Conservation (phyloP, 2,888 invertebrate species). For the Leucoma salicis region DNA sequence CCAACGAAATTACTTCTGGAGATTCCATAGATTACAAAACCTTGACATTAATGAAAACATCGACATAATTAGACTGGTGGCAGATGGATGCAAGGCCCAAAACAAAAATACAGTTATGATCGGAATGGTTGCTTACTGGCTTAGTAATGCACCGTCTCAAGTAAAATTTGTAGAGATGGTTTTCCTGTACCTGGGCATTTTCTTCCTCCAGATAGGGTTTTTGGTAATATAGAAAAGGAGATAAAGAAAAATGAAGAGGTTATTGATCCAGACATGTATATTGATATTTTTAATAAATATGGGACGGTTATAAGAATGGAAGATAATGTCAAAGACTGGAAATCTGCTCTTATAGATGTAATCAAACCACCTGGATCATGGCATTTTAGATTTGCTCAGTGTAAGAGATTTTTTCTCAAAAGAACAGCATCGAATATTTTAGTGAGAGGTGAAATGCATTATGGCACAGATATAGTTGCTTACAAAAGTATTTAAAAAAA, state of each 20-base stretch:
- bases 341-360: conserved; percentile 8
- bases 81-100: conserved; percentile 29
- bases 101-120: conserved; percentile 32
- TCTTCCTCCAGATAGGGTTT: conserved; percentile 27
- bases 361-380: conserved; percentile 18
- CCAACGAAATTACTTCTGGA: not conserved
- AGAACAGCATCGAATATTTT: conserved; percentile 11
- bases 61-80: conserved; percentile 22
- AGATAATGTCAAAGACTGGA: conserved; percentile 10
- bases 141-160: conserved; percentile 12
- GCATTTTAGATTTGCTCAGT: conserved; percentile 20
- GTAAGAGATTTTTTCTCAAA: conserved; percentile 15
- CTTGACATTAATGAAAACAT: conserved; percentile 5
- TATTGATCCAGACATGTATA: conserved; percentile 14
- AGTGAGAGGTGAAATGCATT: not conserved
- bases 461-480: not conserved
- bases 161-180: conserved; percentile 18
- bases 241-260: conserved; percentile 17
- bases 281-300: conserved; percentile 13
- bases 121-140: conserved; percentile 26
- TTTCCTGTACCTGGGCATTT: conserved; percentile 30
- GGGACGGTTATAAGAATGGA: conserved; percentile 4
- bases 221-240: conserved; percentile 17
- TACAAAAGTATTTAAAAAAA: not conserved
- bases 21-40: not conserved